Evolutionary conservation across 2,797 vertebrate genomes (phyloP), one percentile per base, ranked within the genome.

Genomic region (Muscicapa striata): DNA sequence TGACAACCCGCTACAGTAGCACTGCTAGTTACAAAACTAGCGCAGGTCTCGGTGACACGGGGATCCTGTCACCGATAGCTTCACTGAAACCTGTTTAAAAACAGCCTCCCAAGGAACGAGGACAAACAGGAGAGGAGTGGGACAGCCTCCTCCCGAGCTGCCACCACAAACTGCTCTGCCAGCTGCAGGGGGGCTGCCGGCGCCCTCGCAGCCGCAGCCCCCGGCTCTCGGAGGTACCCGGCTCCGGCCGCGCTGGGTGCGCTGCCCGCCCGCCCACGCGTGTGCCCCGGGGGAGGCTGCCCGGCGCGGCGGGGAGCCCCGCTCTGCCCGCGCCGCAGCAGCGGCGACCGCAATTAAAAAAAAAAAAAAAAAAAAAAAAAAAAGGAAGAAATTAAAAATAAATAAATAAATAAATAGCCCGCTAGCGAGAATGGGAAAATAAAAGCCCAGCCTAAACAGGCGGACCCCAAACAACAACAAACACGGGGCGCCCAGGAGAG

Each of bases 301-400:
- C 48, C 70, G 11, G 58, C 9, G 49, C 10, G 18, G 67, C 13
- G 41, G 64, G 34, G 34, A 34, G 34, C 34, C 34, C 34, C 34
- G 34, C 34, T 34, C 34, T 34, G 34, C 34, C 34, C 46, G 68
- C 43, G 61, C 76, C 32, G 80, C 93, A 67, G 93, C 90, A 73
- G 51, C 15, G 20, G 51, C 15, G 22, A 73, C 87, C n/a, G 84
- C 86, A 88, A 95, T 75, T 78, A 38, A 34, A 29, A 61, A 36
- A 48, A 58, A 52, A 45, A 69, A 45, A 45, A 38, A 57, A 29
- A 46, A 38, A 34, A 70, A 13, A 45, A 40, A 26, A 22, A 11
- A 15, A 3, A 1, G 0, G 1, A 34, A n/a, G 3, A 29, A 63
- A 64, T 34, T 2, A 18, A 4, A n/a, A n/a, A n/a, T n/a, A 74